Base-by-base conservation (phyloP, 2,113 vertebrate genomes). In the Copsychus sechellarum region DNA sequence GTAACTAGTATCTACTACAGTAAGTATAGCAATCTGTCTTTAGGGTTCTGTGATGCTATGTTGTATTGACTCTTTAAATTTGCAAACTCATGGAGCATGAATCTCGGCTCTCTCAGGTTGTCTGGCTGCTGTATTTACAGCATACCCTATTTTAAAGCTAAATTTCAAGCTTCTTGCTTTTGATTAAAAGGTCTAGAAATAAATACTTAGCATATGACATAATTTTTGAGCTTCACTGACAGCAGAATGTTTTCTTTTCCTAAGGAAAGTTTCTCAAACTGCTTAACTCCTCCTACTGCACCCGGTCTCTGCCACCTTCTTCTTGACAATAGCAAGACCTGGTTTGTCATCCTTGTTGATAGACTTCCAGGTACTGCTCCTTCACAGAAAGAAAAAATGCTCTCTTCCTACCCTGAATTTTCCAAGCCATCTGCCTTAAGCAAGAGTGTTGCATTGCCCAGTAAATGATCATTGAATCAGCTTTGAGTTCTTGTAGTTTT, bases 31-130 rank as follows among this genome's bases (percentile, higher is more conserved):
- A 83, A 54, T 95, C 81, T 88, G 73, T 94, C 94, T 95, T 94
- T 54, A 81, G 47, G n/a, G 47, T 88, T 93, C 82, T 95, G 48
- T 50, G 69, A 47, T 95, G 57, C 81, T 86, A 73, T 79, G 73
- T 90, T 81, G 61, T 77, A 92, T 90, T 95, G 90, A 91, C 93
- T 97, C 65, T 69, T 93, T 92, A 73, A 86, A 79, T 95, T 91
- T 92, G 61, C 91, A 91, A 57, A 86, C 64, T 94, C 82, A 48
- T 50, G 60, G 86, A 93, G 74, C 81, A 79, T 92, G 78, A 84
- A 51, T 92, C 88, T 86, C 78, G 38, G 40, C 48, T 89, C 48
- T 92, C 42, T 69, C 66, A 80, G 80, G 81, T 95, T 69, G 81
- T 93, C 81, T 62, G 65, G 67, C 58, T 81, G 50, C 76, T 92